phyloP scores from a whole-genome alignment of 2,888 invertebrate genomes.

The Brenthis ino region DNA sequence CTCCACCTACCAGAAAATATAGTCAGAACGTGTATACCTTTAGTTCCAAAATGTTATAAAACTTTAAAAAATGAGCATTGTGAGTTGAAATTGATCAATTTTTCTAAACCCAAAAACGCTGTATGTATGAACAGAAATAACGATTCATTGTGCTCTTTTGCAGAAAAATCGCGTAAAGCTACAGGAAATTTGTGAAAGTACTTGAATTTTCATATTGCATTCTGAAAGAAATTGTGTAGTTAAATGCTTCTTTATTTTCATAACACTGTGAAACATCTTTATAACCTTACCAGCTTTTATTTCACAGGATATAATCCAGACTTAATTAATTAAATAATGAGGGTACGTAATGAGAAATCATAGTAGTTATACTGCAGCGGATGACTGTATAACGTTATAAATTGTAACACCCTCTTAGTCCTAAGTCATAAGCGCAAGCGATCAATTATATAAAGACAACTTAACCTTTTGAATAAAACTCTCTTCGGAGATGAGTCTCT shows the following conservation, averaged over 20 bases:
- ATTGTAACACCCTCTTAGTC: not conserved
- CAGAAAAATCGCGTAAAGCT: no score
- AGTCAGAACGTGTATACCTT: no score
- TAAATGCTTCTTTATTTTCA: not conserved
- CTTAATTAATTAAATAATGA: slow-evolving; percentile 33
- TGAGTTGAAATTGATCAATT: no score
- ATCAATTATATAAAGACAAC: not conserved
- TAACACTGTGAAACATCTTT: not conserved
- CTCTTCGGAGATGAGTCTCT: no score
- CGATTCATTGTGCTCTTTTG: no score
- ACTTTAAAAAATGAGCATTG: no score
- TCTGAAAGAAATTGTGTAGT: no score
- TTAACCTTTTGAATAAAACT: no score
- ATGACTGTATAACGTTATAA: slow-evolving; percentile 25
- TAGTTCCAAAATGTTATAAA: no score
- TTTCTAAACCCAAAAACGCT: no score
- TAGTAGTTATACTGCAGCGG: slow-evolving; percentile 25
- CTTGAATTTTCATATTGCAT: not conserved
- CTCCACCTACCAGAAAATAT: no score
- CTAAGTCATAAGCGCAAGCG: slow-evolving; percentile 6
- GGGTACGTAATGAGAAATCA: slow-evolving; percentile 34
- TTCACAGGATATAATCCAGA: slow-evolving; percentile 1
- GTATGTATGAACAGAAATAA: no score
- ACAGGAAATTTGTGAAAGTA: not conserved
- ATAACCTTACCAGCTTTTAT: slow-evolving; percentile 7